Evolutionary conservation across 2,113 vertebrate genomes (phyloP), one percentile per base, ranked within the genome.

Genomic region (Passer montanus): DNA sequence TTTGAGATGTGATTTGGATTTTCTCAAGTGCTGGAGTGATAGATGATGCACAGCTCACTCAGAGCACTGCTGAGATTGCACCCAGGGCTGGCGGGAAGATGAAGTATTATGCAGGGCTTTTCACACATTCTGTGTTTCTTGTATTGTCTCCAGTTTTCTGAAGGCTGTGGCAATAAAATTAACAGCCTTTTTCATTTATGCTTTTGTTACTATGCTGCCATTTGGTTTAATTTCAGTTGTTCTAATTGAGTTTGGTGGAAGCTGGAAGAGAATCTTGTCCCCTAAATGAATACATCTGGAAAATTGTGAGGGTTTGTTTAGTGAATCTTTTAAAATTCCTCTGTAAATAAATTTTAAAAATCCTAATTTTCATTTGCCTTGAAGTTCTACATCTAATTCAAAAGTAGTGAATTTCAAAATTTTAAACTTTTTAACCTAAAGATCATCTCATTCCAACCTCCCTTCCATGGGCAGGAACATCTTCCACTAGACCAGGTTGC

Each of bases 31-130:
- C 66, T 91, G 60, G 52, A 75, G 84, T 91, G 95, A 92, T 76
- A 68, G 73, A 94, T 90, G 86, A 56, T 63, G 80, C 58, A 79
- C 73, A 78, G 56, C 82, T 90, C 52, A n/a, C 22, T 55, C 62
- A 18, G 63, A 93, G 64, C 78, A 8, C 18, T 92, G 79, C 50
- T 1, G 19, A 84, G 63, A 80, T 77, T 92, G 52, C 56, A 50
- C 37, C 20, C 50, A 77, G 5, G 26, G 59, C 63, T 92, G 75
- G 33, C 20, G 12, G 68, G 50, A 81, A 70, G 20, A 95, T 67
- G 68, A 56, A 96, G 39, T 83, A 96, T 97, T 96, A 95, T 52
- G 27, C 76, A 80, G 90, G 80, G 43, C 63, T 96, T 87, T 96
- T 94, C 89, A 86, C 81, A 93, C 83, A 68, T 92, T 94, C 86